Evolutionary conservation across 2,888 invertebrate genomes (phyloP), one percentile per base, ranked within the genome.

Genomic region (Apamea anceps): DNA sequence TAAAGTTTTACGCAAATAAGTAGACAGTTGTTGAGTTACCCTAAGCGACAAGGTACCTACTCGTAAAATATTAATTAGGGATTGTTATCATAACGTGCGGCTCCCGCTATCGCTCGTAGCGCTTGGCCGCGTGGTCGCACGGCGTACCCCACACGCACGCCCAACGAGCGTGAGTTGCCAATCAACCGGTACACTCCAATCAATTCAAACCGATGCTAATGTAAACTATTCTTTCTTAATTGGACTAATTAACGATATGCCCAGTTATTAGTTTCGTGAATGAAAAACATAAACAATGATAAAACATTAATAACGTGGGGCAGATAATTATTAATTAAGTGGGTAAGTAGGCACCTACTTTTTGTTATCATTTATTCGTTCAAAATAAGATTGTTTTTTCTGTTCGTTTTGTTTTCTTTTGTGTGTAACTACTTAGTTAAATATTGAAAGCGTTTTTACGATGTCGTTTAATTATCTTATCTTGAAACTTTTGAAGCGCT

Each of bases 71-170:
- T 92, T 92, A 92, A 93, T 92, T 91, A 91, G 85, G 89, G 85
- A 89, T 85, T 89, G 89, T 89, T 91, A 92, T 92, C 92, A 88
- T 89, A 91, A 91, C 90, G 89, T 85, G 88, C 84, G 87, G 89
- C 90, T 80, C 42, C 67, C 72, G 76, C 83, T 85, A 85, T 85
- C 85, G 83, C 57, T 73, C 28, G 80, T 70, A 79, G 79, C 84
- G 83, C 84, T 87, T 81, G 85, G 79, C 77, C 79, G 85, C 87
- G 87, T 85, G 78, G 75, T 76, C 86, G 82, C 79, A 84, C 81
- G 82, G 75, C 86, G 80, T 82, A 63, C 68, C 68, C 60, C 45
- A 73, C 80, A 75, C 90, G 91, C 93, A 91, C 90, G 90, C 90
- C 89, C 89, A 85, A 21, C 71, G 67, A 80, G 86, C 91, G 90